Conservation (phyloP, 2,888 invertebrate genomes). For the Colletes collaris region DNA sequence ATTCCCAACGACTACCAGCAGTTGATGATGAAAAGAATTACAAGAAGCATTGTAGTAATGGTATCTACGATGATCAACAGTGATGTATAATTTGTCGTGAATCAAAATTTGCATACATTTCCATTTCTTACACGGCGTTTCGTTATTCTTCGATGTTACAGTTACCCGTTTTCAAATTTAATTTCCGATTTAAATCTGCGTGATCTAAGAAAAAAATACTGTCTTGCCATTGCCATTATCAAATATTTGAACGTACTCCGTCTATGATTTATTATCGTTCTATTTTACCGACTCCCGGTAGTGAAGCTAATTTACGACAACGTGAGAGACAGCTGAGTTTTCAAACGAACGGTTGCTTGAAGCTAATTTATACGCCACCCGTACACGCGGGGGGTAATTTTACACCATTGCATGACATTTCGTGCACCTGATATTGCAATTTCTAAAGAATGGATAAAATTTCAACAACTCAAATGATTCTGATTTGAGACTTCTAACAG, state of each 20-base stretch:
- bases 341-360: neutral
- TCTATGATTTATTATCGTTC: conserved; percentile 53
- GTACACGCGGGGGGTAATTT: conserved; percentile 15
- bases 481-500: no score
- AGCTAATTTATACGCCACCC: conserved; percentile 42
- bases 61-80: no score
- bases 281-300: conserved; percentile 7
- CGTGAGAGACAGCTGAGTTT: neutral
- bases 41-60: no score
- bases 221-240: conserved; percentile 8
- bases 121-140: no score
- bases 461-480: neutral
- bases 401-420: neutral
- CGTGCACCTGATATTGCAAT: neutral
- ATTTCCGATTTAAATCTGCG: neutral
- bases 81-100: no score
- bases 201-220: conserved; percentile 1
- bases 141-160: no score
- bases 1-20: no score
- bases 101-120: no score
- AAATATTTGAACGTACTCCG: conserved; percentile 11
- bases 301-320: conserved; percentile 38
- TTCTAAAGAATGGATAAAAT: neutral
- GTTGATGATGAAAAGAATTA: no score
- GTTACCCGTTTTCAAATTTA: neutral